These are phyloP conservation scores for Erynnis tages DNA, from an alignment of 2,888 invertebrate genomes.

Conservation along the genomic window DNA sequence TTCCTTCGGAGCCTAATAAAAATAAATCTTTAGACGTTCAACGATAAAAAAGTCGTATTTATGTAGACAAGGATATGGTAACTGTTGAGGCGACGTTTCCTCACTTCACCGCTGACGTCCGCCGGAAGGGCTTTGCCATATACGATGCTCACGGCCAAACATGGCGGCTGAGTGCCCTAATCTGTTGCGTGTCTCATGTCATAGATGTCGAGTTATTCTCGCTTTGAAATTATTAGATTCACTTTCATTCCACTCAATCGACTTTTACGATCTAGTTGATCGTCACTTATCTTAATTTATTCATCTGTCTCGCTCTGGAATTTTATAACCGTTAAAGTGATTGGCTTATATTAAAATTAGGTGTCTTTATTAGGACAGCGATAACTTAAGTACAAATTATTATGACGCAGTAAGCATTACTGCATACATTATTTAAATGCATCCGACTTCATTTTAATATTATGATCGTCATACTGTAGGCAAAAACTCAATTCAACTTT, in stretches of 20 bases:
- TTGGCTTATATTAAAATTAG: no score
- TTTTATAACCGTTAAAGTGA: constrained; percentile 9
- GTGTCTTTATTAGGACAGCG: neutral
- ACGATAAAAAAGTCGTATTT: constrained; percentile 18
- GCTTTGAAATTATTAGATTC: constrained; percentile 40
- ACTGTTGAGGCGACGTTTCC: constrained; percentile 18
- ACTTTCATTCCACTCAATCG: constrained; percentile 41
- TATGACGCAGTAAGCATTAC: neutral
- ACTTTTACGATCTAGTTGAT: constrained; percentile 19
- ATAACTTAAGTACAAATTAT: no score
- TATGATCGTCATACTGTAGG: neutral
- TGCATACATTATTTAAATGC: no score
- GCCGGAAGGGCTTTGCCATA: constrained; percentile 63
- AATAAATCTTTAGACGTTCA: constrained; percentile 8
- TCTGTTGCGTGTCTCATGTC: constrained; percentile 45
- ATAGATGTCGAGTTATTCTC: constrained; percentile 46
- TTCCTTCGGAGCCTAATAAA: constrained; percentile 14
- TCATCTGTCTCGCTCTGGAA: neutral
- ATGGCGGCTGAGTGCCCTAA: constrained; percentile 50
- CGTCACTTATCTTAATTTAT: constrained; percentile 17
- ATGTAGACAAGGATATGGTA: constrained; percentile 22
- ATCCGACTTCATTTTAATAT: neutral
- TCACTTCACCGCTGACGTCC: constrained; percentile 40
- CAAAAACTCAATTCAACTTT: constrained; percentile 19
- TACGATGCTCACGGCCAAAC: constrained; percentile 45